These are phyloP conservation scores for Autographa pulchrina DNA, from an alignment of 2,888 invertebrate genomes.

Conservation along the genomic window DNA sequence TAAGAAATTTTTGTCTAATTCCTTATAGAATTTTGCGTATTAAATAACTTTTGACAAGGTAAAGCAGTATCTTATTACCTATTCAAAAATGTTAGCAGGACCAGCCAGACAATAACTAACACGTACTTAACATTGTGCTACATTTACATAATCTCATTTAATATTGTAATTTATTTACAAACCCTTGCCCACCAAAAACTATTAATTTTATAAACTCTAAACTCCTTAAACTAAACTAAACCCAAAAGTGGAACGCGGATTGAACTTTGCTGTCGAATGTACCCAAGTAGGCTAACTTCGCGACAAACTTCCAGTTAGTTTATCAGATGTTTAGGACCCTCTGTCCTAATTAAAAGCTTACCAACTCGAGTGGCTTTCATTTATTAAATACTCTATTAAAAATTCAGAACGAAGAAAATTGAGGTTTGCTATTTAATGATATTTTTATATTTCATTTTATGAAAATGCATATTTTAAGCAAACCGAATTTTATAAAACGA, in stretches of 20 bases:
- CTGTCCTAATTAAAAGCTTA: conserved; percentile 59
- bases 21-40: too few relatives aligned
- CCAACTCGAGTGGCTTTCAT: conserved; percentile 35
- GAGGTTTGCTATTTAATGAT: conserved; percentile 16
- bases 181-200: conserved; percentile 47
- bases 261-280: conserved; percentile 60
- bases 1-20: too few relatives aligned
- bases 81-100: too few relatives aligned
- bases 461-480: conserved; percentile 42
- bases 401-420: conserved; percentile 28
- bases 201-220: conserved; percentile 55
- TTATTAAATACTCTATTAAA: conserved; percentile 47
- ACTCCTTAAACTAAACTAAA: conserved; percentile 49
- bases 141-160: background rate
- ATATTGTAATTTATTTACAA: conserved; percentile 26
- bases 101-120: too few relatives aligned
- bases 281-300: conserved; percentile 52
- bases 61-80: too few relatives aligned
- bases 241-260: conserved; percentile 52
- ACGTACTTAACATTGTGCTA: too few relatives aligned
- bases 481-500: conserved; percentile 47
- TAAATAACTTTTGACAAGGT: too few relatives aligned
- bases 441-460: conserved; percentile 39
- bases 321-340: conserved; percentile 54
- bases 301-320: conserved; percentile 56